Conservation (phyloP, 2,797 vertebrate species). For the Phrynocephalus vlangalii region DNA sequence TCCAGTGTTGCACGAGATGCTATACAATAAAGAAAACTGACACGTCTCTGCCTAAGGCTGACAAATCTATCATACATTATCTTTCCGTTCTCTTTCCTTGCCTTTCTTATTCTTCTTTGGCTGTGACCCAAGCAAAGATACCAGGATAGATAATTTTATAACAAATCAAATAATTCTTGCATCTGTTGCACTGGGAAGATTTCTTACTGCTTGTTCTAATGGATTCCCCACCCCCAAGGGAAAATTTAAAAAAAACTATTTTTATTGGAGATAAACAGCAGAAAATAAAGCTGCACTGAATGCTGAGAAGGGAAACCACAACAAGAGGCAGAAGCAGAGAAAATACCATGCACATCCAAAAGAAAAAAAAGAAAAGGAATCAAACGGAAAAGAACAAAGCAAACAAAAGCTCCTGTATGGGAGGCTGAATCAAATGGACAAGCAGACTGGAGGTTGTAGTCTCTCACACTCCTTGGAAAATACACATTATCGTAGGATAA, state of each 20-base stretch:
- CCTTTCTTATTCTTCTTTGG: conserved; percentile 28
- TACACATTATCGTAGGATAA: conserved; percentile 1
- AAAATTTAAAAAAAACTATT: conserved; percentile 58
- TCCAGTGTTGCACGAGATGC: not conserved
- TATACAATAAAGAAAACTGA: not conserved
- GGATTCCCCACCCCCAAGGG: conserved; percentile 46
- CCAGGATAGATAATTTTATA: conserved; percentile 56
- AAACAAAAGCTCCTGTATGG: not conserved
- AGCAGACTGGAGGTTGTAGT: conserved; percentile 18
- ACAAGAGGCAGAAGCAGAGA: conserved; percentile 1
- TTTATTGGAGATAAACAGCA: conserved; percentile 48
- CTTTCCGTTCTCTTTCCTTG: conserved; percentile 33
- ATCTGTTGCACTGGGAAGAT: conserved; percentile 54
- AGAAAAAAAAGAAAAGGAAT: conserved; percentile 30
- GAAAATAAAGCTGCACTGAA: conserved; percentile 58
- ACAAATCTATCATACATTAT: not conserved
- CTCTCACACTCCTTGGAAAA: conserved; percentile 19
- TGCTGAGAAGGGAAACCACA: conserved; percentile 32
- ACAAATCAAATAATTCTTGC: conserved; percentile 48
- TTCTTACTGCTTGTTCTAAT: conserved; percentile 50
- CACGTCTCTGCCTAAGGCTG: not conserved
- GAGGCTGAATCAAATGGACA: conserved; percentile 12
- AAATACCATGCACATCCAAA: conserved; percentile 49
- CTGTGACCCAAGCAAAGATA: conserved; percentile 37
- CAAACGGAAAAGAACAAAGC: conserved; percentile 5